These are phyloP conservation scores for Eptatretus burgeri DNA, from an alignment of 2,113 vertebrate genomes.

Conservation along the genomic window DNA sequence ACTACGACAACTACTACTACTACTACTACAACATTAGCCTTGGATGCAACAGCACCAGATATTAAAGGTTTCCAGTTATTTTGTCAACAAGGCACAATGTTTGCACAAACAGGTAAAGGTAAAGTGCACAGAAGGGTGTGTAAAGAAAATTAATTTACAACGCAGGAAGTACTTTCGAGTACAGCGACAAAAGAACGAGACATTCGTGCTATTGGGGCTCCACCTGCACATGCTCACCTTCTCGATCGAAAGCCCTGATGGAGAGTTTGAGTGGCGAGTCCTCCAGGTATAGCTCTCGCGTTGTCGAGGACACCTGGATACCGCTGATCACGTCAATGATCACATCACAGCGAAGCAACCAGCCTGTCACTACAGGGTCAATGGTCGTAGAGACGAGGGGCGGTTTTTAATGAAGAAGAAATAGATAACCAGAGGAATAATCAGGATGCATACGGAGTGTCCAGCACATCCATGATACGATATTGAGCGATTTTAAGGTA, in stretches of 20 bases:
- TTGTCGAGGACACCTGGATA: slow-evolving; percentile 70
- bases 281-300: slow-evolving; percentile 69
- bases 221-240: slow-evolving; percentile 24
- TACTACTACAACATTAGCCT: no score
- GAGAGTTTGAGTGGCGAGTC: slow-evolving; percentile 57
- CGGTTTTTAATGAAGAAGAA: not conserved
- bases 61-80: no score
- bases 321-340: slow-evolving; percentile 58
- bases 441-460: not conserved
- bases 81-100: no score
- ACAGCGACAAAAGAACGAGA: no score
- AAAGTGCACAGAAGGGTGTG: no score
- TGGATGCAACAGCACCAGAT: no score
- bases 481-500: not conserved
- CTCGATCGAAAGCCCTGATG: slow-evolving; percentile 64
- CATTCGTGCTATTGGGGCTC: no score
- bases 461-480: not conserved
- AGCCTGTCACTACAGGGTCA: slow-evolving; percentile 34
- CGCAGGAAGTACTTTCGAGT: no score
- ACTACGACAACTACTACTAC: no score
- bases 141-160: no score
- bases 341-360: slow-evolving; percentile 62
- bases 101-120: no score
- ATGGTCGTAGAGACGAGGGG: slow-evolving; percentile 7
- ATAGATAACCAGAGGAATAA: not conserved